A percentile compares a stretch with the other conserved stretches of the same genome.
Conservation (phyloP, 2,797 vertebrate species). For the Sandelia bainsii region DNA sequence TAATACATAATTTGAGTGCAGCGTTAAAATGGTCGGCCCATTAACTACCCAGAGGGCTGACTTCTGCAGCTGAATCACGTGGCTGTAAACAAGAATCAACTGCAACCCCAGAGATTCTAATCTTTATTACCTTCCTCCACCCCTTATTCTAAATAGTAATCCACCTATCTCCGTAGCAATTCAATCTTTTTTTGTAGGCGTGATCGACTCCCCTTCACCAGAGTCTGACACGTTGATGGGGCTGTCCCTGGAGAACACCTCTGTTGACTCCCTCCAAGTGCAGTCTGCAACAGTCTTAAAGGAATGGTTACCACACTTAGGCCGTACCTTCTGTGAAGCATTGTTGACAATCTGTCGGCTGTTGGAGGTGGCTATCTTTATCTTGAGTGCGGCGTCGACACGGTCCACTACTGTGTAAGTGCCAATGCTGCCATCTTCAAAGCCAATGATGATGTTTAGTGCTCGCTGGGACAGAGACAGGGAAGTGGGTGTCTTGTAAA, state of each 20-base stretch:
- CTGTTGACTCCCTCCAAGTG: slow-evolving; percentile 97
- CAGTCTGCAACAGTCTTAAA: slow-evolving; percentile 96
- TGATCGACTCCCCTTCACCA: slow-evolving; percentile 92
- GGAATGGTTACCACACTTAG: slow-evolving; percentile 92
- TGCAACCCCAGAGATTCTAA: slow-evolving; percentile 79
- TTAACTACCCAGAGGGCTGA: slow-evolving; percentile 83
- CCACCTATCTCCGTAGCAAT: slow-evolving; percentile 86
- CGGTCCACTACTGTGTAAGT: slow-evolving; percentile 99
- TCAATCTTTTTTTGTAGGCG: slow-evolving; percentile 94
- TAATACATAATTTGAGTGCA: slow-evolving; percentile 82
- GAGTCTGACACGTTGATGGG: slow-evolving; percentile 96
- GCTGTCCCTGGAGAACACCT: slow-evolving; percentile 98
- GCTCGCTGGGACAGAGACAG: slow-evolving; percentile 96
- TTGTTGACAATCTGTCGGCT: slow-evolving; percentile 99
- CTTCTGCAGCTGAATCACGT: slow-evolving; percentile 88
- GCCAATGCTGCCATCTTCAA: slow-evolving; percentile 97
- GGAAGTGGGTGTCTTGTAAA: slow-evolving; percentile 98
- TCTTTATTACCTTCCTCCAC: slow-evolving; percentile 67
- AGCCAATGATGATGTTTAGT: slow-evolving; percentile 97
- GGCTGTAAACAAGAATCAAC: slow-evolving; percentile 89
- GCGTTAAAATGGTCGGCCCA: slow-evolving; percentile 80
- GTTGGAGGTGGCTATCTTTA: slow-evolving; percentile 99
- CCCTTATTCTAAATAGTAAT: slow-evolving; percentile 20
- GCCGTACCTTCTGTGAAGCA: slow-evolving; percentile 91
- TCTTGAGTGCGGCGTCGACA: slow-evolving; percentile 97